These are phyloP conservation scores for Martes martes DNA, from an alignment of 2,113 vertebrate species.

Conservation along the genomic window DNA sequence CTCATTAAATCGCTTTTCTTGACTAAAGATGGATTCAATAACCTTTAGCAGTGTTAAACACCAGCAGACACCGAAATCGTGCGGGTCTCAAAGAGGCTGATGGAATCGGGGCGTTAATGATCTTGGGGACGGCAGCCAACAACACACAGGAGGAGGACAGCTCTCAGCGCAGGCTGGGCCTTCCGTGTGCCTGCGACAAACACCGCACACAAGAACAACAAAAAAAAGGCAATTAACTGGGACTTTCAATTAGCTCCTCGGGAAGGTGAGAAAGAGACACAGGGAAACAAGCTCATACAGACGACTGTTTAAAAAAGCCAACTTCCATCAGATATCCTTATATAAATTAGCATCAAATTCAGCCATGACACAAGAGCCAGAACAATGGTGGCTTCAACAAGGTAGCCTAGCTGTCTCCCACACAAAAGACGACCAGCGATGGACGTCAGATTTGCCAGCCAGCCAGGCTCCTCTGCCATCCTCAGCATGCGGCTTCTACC, in stretches of 20 bases:
- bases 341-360: not conserved
- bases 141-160: fast-evolving
- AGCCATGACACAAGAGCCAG: not conserved
- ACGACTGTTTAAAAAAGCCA: not conserved
- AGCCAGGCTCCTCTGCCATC: not conserved
- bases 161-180: fast-evolving
- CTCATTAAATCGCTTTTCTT: conserved; percentile 70
- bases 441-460: not conserved
- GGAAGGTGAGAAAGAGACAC: not conserved
- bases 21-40: conserved; percentile 73
- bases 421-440: not conserved
- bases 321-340: fast-evolving
- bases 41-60: conserved; percentile 58
- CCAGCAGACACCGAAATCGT: fast-evolving
- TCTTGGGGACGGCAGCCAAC: not conserved
- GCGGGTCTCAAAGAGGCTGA: not conserved
- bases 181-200: fast-evolving
- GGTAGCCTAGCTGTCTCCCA: not conserved
- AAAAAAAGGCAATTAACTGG: fast-evolving
- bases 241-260: not conserved
- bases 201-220: not conserved
- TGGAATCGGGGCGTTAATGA: not conserved
- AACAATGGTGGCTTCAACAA: not conserved
- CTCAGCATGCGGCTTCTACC: not conserved
- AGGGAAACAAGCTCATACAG: not conserved